phyloP scores from a whole-genome alignment of 1,140 invertebrate genomes.

The Caerostris darwini region DNA sequence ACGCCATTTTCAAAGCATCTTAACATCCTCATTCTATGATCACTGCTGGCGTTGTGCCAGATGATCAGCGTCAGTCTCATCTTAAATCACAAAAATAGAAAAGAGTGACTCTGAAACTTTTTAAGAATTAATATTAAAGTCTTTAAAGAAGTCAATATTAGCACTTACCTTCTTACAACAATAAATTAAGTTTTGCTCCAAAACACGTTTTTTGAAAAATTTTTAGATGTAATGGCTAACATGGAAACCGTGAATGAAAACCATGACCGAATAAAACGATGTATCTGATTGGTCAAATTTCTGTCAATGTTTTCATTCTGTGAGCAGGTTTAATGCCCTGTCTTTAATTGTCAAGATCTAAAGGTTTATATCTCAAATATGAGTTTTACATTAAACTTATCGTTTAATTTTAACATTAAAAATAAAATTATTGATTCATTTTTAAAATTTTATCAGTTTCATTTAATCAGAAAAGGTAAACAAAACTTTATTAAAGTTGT shows the following conservation, averaged over 20 bases:
- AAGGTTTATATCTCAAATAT: background rate
- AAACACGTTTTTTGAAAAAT: conserved; percentile 75
- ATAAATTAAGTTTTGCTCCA: conserved; percentile 66
- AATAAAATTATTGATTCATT: no score
- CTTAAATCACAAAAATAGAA: conserved; percentile 61
- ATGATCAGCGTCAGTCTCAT: conserved; percentile 77
- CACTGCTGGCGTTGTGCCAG: conserved; percentile 74
- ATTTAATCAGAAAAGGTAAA: no score
- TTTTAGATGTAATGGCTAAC: conserved; percentile 74
- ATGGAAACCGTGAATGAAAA: conserved; percentile 77
- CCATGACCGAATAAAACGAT: conserved; percentile 77
- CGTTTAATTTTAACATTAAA: no score
- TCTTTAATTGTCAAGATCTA: conserved; percentile 54
- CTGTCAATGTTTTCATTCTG: conserved; percentile 74
- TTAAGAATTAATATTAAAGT: background rate
- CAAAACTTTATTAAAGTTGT: no score
- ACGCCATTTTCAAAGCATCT: conserved; percentile 77
- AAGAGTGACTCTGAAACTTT: conserved; percentile 6
- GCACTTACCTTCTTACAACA: conserved; percentile 59
- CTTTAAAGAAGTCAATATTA: background rate
- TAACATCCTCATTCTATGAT: conserved; percentile 76
- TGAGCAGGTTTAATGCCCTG: conserved; percentile 75
- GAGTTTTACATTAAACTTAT: no score
- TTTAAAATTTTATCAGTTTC: no score
- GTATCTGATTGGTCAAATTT: conserved; percentile 76